Percentiles rank a stretch among this genome's conserved stretches.
Evolutionary conservation across 2,888 invertebrate genomes (phyloP).

Genomic region (Rhamphomyia laevipes): DNA sequence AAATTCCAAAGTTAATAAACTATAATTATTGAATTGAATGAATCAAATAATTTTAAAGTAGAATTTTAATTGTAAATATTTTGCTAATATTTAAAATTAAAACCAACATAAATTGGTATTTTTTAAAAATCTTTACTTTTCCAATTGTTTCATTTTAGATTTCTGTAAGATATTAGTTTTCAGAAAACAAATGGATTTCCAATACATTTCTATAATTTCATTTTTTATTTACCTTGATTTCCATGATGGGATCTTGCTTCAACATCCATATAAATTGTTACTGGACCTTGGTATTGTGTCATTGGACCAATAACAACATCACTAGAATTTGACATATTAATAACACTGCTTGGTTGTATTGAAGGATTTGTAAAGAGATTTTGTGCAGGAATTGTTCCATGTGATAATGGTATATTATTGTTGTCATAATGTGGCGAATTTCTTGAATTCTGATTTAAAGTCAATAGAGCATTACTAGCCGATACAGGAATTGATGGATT

Average conservation of each 20-base stretch:
- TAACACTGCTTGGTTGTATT: constrained; percentile 32
- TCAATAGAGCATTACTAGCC: constrained; percentile 24
- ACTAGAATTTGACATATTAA: constrained; percentile 40
- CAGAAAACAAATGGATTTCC: too few species aligned
- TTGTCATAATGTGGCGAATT: constrained; percentile 13
- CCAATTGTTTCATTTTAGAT: too few species aligned
- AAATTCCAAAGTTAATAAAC: not conserved
- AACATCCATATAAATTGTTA: constrained; percentile 40
- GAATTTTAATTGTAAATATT: too few species aligned
- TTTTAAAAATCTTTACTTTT: too few species aligned
- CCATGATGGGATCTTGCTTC: constrained; percentile 31
- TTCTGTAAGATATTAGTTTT: too few species aligned
- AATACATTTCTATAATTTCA: not conserved
- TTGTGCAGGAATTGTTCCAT: constrained; percentile 19
- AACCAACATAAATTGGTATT: too few species aligned
- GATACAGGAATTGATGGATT: constrained; percentile 19
- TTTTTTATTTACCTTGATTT: constrained; percentile 23
- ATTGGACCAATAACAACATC: constrained; percentile 43
- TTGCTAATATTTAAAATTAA: too few species aligned
- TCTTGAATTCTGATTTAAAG: constrained; percentile 21
- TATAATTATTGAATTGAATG: not conserved
- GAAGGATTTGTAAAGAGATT: constrained; percentile 26
- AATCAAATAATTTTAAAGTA: too few species aligned
- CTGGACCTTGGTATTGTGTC: constrained; percentile 43
- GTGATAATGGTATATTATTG: constrained; percentile 13